phyloP scores from a whole-genome alignment of 2,113 vertebrate species.

The Salminus brasiliensis region DNA sequence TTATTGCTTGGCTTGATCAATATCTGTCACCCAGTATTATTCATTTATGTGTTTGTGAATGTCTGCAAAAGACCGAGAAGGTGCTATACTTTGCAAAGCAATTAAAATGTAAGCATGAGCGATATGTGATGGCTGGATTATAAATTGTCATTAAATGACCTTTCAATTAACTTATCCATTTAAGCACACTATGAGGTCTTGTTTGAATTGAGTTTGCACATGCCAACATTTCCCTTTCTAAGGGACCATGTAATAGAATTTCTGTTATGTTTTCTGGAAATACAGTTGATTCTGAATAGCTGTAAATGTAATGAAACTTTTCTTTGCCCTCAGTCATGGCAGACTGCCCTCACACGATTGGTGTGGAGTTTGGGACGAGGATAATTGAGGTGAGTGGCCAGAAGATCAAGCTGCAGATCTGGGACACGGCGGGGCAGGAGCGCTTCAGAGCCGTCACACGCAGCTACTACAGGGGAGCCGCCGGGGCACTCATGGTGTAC shows the following conservation, averaged over 20 bases:
- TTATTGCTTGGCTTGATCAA: neutral
- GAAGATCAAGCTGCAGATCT: conserved; percentile 99
- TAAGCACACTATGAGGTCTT: too few relatives aligned
- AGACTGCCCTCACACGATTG: conserved; percentile 98
- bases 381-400: conserved; percentile 99
- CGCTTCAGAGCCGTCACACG: conserved; percentile 95
- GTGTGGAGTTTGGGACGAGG: conserved; percentile 96
- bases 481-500: conserved; percentile 97
- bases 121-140: too few relatives aligned
- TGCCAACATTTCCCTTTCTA: too few relatives aligned
- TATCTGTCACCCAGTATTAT: neutral
- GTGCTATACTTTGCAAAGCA: too few relatives aligned
- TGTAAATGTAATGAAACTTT: neutral
- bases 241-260: too few relatives aligned
- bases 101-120: too few relatives aligned
- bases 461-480: conserved; percentile 97
- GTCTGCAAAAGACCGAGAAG: too few relatives aligned
- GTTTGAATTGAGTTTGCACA: too few relatives aligned
- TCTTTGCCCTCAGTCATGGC: conserved; percentile 87
- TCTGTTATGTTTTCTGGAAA: too few relatives aligned
- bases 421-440: conserved; percentile 98
- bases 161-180: too few relatives aligned
- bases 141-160: too few relatives aligned
- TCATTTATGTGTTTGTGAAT: neutral
- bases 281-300: neutral